Evolutionary conservation across 2,113 vertebrate species (phyloP), one percentile per base, ranked within the genome.

Genomic region (Pionites leucogaster): DNA sequence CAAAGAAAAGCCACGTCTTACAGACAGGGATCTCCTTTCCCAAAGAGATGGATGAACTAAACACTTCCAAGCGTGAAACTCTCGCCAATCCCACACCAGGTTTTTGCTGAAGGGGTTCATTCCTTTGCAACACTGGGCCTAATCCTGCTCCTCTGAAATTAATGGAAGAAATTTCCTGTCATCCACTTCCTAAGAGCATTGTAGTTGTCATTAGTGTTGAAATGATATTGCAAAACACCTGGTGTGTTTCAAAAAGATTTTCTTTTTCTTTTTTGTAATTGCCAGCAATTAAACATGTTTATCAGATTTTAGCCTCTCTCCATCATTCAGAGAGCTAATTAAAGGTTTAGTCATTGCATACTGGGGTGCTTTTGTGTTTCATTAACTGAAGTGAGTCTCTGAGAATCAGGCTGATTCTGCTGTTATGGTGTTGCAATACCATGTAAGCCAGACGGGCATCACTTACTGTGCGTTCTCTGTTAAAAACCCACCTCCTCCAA

Each of bases 241-340:
- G 0, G 4, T 68, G 65, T 13, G 55, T 88, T 96, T 92, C 91
- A 79, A 89, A 92, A 93, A 90, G 10, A 12, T 18, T 75, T 63
- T 13, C 7, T 44, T 29, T 86, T 50, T 82, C 60, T 52, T 78
- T 87, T 70, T 75, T 11, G 81, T 96, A 97, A 95, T 96, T 97
- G 91, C 81, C 69, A 72, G 74, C 74, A 96, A 95, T 97, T 96
- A 96, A 95, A 50, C 35, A 29, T 41, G 28, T 96, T 95, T 95
- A 91, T 95, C 93, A 92, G 95, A 96, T 93, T 92, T 93, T 89
- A 95, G 65, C 84, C 93, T 95, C 86, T 84, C 93, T 95, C 74
- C 74, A 37, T 91, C 93, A 72, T 71, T 92, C 89, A 95, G 65
- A 91, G 83, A 82, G 70, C 84, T 76, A 96, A 97, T 97, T 97